Base-by-base conservation (phyloP, 2,113 vertebrate genomes). In the Fukomys damarensis region DNA sequence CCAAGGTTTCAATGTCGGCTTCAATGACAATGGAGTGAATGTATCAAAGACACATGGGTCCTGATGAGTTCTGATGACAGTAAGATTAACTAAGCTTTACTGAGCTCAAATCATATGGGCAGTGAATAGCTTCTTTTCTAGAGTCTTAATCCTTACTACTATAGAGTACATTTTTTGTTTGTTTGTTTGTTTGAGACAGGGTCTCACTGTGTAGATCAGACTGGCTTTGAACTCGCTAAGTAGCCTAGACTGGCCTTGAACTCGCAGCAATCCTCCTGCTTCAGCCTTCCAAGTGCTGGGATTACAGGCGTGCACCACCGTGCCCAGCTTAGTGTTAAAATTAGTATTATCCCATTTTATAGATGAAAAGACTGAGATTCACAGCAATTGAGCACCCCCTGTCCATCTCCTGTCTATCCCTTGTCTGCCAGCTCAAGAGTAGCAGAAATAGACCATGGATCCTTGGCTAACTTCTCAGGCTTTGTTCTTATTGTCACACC, bases 351-450 rank as follows among this genome's bases (percentile, higher is more conserved):
- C 58, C 19, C 26, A 76, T 28, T 76, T 59, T 32, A 10, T 2
- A 58, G 43, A 28, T 86, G 56, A 89, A 95, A 61, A 93, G 49
- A 66, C 24, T 54, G 52, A 89, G 81, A n/a, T 43, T 86, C 61
- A 24, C 32, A 63, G 19, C 61, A 70, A 28, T 43, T 0, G 0
- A 46, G 1, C 41, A 26, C 59, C 58, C 41, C 35, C 46, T 94
- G 20, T 24, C 35, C 41, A 26, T 22, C 56, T 58, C 17, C 56
- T 58, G 56, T 58, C 56, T 17, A 58, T 3, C 56, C 17, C 20
- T 17, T 41, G 22, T 38, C 89, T 38, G 38, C 7, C 4, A 79
- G 86, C 24, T 72, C 52, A 32, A 22, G 11, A 52, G 19, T 1
- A 49, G 41, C 89, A 17, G 24, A 89, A n/a, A 54, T 38, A 22